Evolutionary conservation across 2,888 invertebrate genomes (phyloP).

Genomic region (Habrosyne pyritoides): DNA sequence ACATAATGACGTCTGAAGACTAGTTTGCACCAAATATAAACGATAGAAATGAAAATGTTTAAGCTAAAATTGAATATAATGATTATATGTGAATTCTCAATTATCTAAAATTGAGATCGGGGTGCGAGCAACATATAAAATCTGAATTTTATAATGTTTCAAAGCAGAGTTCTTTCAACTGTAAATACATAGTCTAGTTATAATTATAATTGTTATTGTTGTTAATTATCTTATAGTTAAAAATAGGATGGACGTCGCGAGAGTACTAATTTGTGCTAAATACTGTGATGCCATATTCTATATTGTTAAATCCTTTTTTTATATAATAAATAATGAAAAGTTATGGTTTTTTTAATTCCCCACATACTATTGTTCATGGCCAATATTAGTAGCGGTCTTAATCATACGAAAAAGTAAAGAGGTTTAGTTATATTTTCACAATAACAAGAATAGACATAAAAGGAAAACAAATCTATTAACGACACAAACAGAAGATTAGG

Average conservation of each 20-base stretch:
- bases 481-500: not conserved
- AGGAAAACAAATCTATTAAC: not conserved
- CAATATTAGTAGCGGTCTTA: too few relatives aligned
- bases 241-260: slow-evolving; percentile 6
- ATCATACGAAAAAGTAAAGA: too few relatives aligned
- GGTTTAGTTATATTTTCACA: too few relatives aligned
- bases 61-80: too few relatives aligned
- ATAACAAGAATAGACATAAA: too few relatives aligned
- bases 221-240: slow-evolving; percentile 3
- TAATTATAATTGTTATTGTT: slow-evolving; percentile 8
- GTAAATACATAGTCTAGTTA: slow-evolving; percentile 5
- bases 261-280: slow-evolving; percentile 5
- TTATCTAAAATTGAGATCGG: too few relatives aligned
- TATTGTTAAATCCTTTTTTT: slow-evolving; percentile 8
- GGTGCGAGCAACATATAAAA: not conserved
- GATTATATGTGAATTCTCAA: too few relatives aligned
- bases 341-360: not conserved
- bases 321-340: not conserved
- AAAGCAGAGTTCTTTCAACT: slow-evolving; percentile 2
- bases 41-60: not conserved
- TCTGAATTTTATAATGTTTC: not conserved
- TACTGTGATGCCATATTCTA: slow-evolving; percentile 7
- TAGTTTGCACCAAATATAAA: not conserved
- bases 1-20: not conserved
- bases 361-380: not conserved